These are phyloP conservation scores for Pachycephus smyrnensis DNA, from an alignment of 2,888 invertebrate species.

Conservation along the genomic window DNA sequence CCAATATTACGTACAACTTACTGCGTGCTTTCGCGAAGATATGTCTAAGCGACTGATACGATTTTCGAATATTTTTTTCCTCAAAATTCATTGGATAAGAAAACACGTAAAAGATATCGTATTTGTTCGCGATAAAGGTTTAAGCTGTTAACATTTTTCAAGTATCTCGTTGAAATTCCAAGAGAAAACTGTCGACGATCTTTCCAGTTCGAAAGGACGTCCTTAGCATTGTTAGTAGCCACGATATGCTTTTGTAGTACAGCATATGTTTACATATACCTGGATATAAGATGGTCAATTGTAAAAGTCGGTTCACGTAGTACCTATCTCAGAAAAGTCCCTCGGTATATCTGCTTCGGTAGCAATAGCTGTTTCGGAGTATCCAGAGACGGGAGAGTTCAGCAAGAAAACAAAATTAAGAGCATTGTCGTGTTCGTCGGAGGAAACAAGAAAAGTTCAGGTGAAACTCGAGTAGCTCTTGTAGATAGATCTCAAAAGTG, in stretches of 20 bases:
- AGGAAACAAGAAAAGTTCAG: constrained; percentile 59
- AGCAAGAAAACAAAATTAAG: constrained; percentile 56
- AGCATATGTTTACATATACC: not conserved
- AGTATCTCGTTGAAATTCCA: not conserved
- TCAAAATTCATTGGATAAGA: not conserved
- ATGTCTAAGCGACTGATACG: not conserved
- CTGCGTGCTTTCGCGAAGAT: not conserved
- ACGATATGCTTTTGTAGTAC: not conserved
- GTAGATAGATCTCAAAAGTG: not conserved
- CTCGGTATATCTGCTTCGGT: not conserved
- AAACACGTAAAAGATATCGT: not conserved
- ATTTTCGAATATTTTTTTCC: not conserved
- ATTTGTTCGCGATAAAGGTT: not conserved
- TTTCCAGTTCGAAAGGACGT: not conserved
- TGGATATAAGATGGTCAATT: not conserved
- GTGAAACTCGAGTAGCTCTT: not conserved
- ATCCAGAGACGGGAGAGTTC: not conserved
- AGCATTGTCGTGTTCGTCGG: constrained; percentile 60
- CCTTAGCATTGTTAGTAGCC: not conserved
- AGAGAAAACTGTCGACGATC: not conserved
- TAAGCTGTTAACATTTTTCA: not conserved
- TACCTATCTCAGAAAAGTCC: not conserved
- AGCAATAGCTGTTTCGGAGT: not conserved
- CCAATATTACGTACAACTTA: not conserved
- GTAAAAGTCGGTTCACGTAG: not conserved